Percentiles rank a stretch among this genome's conserved stretches.
These are phyloP conservation scores for Mesembrinibis cayennensis DNA, from an alignment of 2,113 vertebrate genomes.

Conservation along the genomic window DNA sequence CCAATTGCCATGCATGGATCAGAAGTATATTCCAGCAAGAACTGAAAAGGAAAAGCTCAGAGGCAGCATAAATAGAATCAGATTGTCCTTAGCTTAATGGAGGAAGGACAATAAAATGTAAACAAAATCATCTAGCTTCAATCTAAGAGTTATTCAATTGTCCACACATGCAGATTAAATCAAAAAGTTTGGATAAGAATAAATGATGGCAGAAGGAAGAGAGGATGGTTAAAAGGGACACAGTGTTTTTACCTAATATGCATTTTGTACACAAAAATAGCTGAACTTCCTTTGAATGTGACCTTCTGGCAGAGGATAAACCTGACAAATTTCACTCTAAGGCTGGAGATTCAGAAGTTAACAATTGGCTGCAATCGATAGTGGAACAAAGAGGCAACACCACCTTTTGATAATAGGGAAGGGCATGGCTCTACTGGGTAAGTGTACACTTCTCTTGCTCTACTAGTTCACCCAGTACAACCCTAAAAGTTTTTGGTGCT, in stretches of 20 bases:
- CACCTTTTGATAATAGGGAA: background rate
- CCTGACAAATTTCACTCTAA: background rate
- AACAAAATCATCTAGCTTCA: background rate
- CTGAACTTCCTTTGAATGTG: background rate
- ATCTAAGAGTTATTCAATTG: background rate
- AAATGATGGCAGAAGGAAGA: background rate
- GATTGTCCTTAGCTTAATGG: background rate
- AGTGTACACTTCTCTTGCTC: background rate
- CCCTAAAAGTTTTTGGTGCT: background rate
- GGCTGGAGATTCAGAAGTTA: background rate
- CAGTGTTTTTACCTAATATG: background rate
- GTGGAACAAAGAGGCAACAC: background rate
- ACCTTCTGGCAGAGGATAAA: background rate
- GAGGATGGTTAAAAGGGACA: background rate
- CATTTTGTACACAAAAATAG: background rate
- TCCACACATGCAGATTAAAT: background rate
- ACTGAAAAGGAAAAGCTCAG: background rate
- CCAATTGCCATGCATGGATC: background rate
- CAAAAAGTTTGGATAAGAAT: background rate
- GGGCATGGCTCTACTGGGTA: background rate
- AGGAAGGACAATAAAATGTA: background rate
- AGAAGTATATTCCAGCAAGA: background rate
- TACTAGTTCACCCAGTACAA: background rate
- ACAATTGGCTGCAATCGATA: background rate
- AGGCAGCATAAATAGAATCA: slow-evolving; percentile 1